phyloP scores from a whole-genome alignment of 2,797 vertebrate genomes.

The Melanotaenia boesemani region DNA sequence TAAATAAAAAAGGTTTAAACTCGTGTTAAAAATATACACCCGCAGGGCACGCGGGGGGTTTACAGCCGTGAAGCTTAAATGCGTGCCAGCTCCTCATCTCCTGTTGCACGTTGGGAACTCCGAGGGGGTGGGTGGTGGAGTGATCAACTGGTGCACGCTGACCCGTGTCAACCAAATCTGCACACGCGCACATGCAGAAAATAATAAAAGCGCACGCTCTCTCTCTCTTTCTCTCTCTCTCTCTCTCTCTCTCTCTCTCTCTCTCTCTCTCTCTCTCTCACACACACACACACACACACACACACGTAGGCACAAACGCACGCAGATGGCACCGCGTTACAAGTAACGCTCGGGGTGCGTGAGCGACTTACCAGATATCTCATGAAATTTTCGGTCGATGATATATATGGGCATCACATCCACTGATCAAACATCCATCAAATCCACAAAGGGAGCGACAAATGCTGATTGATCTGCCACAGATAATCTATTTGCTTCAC shows the following conservation, averaged over 20 bases:
- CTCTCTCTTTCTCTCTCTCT: no score
- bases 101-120: conserved; percentile 78
- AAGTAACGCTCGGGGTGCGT: conserved; percentile 34
- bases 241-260: no score
- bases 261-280: no score
- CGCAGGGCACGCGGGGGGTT: conserved; percentile 31
- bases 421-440: conserved; percentile 81
- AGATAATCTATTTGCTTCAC: conserved; percentile 50
- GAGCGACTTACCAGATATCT: conserved; percentile 85
- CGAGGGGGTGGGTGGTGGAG: conserved; percentile 36
- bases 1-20: conserved; percentile 11
- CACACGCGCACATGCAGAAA: conserved; percentile 33
- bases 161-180: conserved; percentile 56
- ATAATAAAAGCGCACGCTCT: neutral
- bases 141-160: conserved; percentile 75
- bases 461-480: conserved; percentile 62
- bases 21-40: conserved; percentile 41
- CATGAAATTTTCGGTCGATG: conserved; percentile 87
- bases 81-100: conserved; percentile 58
- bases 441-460: conserved; percentile 76
- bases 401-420: conserved; percentile 89
- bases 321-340: conserved; percentile 48
- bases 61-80: conserved; percentile 24
- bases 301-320: conserved; percentile 8
- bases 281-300: neutral